phyloP scores from a whole-genome alignment of 1,140 invertebrate genomes.

The Carcinoscorpius rotundicauda region DNA sequence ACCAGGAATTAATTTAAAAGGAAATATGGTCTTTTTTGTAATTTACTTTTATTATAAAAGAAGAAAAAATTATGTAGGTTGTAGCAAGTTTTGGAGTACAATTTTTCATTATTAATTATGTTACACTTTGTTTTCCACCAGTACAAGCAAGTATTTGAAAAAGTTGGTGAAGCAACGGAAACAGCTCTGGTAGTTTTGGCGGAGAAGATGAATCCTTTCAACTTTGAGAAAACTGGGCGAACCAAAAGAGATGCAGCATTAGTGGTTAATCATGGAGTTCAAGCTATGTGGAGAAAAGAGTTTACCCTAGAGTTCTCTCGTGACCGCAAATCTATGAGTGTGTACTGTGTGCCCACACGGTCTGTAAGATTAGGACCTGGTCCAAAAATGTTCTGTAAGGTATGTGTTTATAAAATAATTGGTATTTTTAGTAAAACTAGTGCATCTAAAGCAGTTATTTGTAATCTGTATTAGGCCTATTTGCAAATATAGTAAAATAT shows the following conservation, averaged over 20 bases:
- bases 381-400: conserved; percentile 96
- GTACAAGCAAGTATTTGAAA: conserved; percentile 51
- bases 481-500: too few species aligned
- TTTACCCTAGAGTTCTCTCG: conserved; percentile 99
- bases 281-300: conserved; percentile 97
- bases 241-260: conserved; percentile 86
- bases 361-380: conserved; percentile 71
- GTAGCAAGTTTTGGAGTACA: too few species aligned
- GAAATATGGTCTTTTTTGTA: too few species aligned
- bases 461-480: too few species aligned
- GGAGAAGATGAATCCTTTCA: conserved; percentile 96
- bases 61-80: too few species aligned
- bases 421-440: too few species aligned
- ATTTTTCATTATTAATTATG: background rate
- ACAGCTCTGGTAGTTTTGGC: conserved; percentile 95
- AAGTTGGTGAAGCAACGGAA: conserved; percentile 98
- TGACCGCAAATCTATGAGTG: conserved; percentile 99
- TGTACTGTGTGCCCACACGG: conserved; percentile 85
- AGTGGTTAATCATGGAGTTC: conserved; percentile 80
- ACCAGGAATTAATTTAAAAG: too few species aligned
- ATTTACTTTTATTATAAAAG: too few species aligned
- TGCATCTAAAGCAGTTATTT: too few species aligned
- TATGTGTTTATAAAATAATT: conserved; percentile 31
- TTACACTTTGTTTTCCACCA: conserved; percentile 8
- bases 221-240: conserved; percentile 72